A percentile compares a stretch with the other conserved stretches of the same genome.
phyloP scores from a whole-genome alignment of 2,113 vertebrate genomes.

The Sinocyclocheilus rhinocerous region DNA sequence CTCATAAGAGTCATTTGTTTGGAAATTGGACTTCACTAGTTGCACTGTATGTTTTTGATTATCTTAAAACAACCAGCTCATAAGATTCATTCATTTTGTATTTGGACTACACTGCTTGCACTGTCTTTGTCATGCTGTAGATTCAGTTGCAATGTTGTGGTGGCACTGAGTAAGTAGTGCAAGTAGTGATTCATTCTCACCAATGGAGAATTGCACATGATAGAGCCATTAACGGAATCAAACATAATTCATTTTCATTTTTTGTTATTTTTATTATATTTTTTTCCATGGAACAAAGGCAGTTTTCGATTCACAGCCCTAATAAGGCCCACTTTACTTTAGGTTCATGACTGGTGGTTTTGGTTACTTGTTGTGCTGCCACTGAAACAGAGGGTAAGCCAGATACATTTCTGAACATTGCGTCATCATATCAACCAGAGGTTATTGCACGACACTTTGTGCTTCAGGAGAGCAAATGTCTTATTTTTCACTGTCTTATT shows the following conservation, averaged over 20 bases:
- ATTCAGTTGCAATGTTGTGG: too few relatives aligned
- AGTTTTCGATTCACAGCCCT: background rate
- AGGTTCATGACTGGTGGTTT: background rate
- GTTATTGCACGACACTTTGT: slow-evolving; percentile 17
- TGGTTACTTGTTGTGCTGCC: slow-evolving; percentile 5
- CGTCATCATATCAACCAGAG: slow-evolving; percentile 51
- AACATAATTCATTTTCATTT: too few relatives aligned
- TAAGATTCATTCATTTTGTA: too few relatives aligned
- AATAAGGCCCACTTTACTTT: background rate
- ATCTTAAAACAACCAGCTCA: background rate
- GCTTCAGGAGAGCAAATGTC: slow-evolving; percentile 3
- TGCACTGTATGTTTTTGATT: background rate
- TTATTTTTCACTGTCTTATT: slow-evolving; percentile 3
- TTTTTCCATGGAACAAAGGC: background rate
- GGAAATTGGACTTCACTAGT: too few relatives aligned
- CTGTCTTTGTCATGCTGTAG: background rate
- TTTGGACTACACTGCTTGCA: too few relatives aligned
- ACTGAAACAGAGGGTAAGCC: background rate
- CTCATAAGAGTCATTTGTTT: too few relatives aligned
- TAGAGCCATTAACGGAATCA: too few relatives aligned
- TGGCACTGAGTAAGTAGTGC: too few relatives aligned
- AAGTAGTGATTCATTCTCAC: too few relatives aligned
- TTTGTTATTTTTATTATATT: too few relatives aligned
- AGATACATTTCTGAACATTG: slow-evolving; percentile 48
- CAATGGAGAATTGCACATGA: too few relatives aligned